These are phyloP conservation scores for Epinotia brunnichana DNA, from an alignment of 2,888 invertebrate genomes.

Conservation along the genomic window DNA sequence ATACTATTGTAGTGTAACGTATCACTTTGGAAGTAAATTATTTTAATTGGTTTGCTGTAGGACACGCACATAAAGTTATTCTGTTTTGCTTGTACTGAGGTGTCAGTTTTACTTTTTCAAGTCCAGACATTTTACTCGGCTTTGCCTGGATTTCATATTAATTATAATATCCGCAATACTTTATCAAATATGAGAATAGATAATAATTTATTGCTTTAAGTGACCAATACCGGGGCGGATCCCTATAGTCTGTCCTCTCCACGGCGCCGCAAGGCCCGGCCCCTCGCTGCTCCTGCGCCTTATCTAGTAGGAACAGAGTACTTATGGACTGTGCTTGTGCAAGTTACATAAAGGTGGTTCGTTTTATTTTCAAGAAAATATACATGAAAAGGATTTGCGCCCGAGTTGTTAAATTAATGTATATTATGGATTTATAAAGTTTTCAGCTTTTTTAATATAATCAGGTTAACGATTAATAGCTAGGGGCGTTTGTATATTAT, in stretches of 20 bases:
- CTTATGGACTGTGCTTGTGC: slow-evolving; percentile 64
- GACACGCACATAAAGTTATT: slow-evolving; percentile 54
- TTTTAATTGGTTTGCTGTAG: slow-evolving; percentile 63
- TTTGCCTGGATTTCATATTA: slow-evolving; percentile 56
- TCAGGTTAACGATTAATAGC: slow-evolving; percentile 64
- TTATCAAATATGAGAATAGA: slow-evolving; percentile 63
- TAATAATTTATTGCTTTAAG: slow-evolving; percentile 66
- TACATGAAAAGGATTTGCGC: slow-evolving; percentile 53
- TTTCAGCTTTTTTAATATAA: slow-evolving; percentile 79
- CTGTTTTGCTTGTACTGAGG: slow-evolving; percentile 56
- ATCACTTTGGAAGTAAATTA: slow-evolving; percentile 45
- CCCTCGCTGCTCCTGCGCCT: slow-evolving; percentile 53
- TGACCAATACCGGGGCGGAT: slow-evolving; percentile 55
- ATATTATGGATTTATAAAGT: slow-evolving; percentile 78
- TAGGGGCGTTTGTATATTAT: slow-evolving; percentile 71
- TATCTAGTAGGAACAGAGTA: slow-evolving; percentile 65
- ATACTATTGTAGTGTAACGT: slow-evolving; percentile 34
- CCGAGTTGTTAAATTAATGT: slow-evolving; percentile 69
- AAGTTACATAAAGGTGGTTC: slow-evolving; percentile 61
- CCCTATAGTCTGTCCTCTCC: slow-evolving; percentile 7
- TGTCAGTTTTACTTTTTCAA: slow-evolving; percentile 60
- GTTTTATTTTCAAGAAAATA: slow-evolving; percentile 47
- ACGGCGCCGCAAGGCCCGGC: slow-evolving; percentile 14
- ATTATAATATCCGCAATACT: slow-evolving; percentile 69
- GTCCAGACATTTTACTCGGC: slow-evolving; percentile 56